Evolutionary conservation across 37 sponge, comb jelly and placozoan genomes (phyloP).

Genomic region (Cliona cf. orientalis): DNA sequence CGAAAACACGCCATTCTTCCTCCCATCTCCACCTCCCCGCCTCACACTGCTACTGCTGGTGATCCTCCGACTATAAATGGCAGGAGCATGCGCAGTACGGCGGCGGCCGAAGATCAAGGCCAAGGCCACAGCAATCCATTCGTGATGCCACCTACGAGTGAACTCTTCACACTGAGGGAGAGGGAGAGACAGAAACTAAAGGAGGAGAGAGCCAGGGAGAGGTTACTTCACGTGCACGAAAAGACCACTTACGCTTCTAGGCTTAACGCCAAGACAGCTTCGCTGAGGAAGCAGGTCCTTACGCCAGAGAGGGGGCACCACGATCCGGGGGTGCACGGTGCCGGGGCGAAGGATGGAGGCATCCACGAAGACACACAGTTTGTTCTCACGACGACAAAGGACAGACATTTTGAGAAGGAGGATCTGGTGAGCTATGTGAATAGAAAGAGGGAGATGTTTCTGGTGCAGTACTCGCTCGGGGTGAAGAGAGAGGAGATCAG

Average conservation of each 20-base stretch:
- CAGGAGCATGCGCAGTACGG: too few relatives aligned
- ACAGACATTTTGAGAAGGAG: constrained; percentile 92
- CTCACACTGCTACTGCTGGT: too few relatives aligned
- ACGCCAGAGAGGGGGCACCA: constrained; percentile 41
- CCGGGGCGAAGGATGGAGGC: constrained; percentile 31
- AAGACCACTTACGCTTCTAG: constrained; percentile 90
- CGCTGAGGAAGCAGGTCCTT: constrained; percentile 54
- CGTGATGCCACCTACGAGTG: constrained; percentile 82
- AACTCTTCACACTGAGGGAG: constrained; percentile 86
- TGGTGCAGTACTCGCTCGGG: constrained; percentile 92
- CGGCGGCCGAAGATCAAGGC: too few relatives aligned
- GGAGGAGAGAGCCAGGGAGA: constrained; percentile 76
- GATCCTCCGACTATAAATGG: too few relatives aligned
- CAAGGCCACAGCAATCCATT: too few relatives aligned
- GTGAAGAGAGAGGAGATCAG: constrained; percentile 95
- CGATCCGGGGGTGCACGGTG: too few relatives aligned
- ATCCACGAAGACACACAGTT: constrained; percentile 70
- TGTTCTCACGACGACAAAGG: constrained; percentile 77
- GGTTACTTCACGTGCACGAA: constrained; percentile 83
- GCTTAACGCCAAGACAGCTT: constrained; percentile 68
- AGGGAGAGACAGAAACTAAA: constrained; percentile 61
- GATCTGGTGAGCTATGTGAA: constrained; percentile 76
- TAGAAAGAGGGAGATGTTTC: constrained; percentile 94
- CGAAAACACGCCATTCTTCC: too few relatives aligned
- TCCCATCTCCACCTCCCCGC: too few relatives aligned